Base-by-base conservation (phyloP, 2,888 invertebrate genomes). In the Bedellia somnulentella region DNA sequence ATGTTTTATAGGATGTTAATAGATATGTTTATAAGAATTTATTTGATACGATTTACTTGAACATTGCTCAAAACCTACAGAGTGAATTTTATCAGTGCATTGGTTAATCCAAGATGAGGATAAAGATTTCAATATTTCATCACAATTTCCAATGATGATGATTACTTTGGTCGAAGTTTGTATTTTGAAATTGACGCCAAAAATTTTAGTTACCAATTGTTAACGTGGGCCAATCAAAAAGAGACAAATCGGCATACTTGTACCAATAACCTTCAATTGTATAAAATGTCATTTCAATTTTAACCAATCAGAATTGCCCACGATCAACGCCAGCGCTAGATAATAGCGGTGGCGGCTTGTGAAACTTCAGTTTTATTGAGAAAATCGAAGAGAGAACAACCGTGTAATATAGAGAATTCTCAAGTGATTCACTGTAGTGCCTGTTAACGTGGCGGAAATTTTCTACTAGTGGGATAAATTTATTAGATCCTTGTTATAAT, bases 181-280 rank as follows among this genome's bases (percentile, higher is more conserved):
- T n/a, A n/a, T n/a, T 70, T 49, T 44, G 49, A 66, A 66, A 43
- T 52, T 52, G 39, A 52, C 68, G 67, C 59, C 51, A 46, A 41
- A 44, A 39, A 39, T 35, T 40, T 43, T 47, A 43, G 43, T 42
- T 55, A 48, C 62, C 59, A 64, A 53, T 58, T 49, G 61, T 41
- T 52, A 64, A 84, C 85, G 84, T 85, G 85, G 81, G 81, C 85
- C 85, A 85, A 85, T 85, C 39, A 45, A 27, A 43, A 41, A 16
- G 25, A 51, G 81, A 79, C 85, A 82, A 80, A 81, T 80, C 68
- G 58, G 45, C 59, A 43, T 17, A 50, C 45, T 40, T 49, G 52
- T 52, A 40, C 80, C 79, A 80, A 81, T 80, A 39, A 46, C 13
- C 34, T 36, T 3, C 6, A 36, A 41, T 30, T 48, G 52, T 43